These are phyloP conservation scores for Chionomys nivalis DNA, from an alignment of 2,113 vertebrate species.

Conservation along the genomic window DNA sequence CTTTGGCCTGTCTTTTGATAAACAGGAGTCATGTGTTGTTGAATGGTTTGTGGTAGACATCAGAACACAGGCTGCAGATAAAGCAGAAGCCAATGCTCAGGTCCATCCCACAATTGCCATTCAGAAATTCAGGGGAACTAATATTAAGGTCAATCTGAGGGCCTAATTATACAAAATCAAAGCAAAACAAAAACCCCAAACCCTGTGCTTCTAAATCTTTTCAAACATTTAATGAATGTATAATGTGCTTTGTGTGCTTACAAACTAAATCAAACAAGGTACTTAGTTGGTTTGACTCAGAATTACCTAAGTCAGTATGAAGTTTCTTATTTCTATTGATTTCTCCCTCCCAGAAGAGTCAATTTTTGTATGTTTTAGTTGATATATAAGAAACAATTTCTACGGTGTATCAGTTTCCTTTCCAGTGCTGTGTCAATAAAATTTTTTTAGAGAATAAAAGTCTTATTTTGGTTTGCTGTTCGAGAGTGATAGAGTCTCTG, in stretches of 20 bases:
- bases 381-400: not conserved
- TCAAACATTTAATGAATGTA: not conserved
- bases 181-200: not conserved
- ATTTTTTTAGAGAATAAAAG: not conserved
- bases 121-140: not conserved
- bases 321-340: not conserved
- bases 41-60: not conserved
- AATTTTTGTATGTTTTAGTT: not conserved
- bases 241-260: not conserved
- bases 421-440: not conserved
- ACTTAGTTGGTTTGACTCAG: constrained; percentile 16
- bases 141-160: not conserved
- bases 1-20: not conserved
- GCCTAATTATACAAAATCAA: not conserved
- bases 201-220: not conserved
- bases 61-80: not conserved
- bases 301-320: not conserved
- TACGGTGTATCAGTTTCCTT: not conserved
- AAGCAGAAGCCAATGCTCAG: not conserved
- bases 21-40: not conserved
- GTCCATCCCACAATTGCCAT: not conserved
- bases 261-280: not conserved
- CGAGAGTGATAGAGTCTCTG: not conserved
- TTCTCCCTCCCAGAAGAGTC: not conserved
- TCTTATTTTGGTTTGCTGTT: not conserved